Conservation (phyloP, 2,113 vertebrate genomes). For the Beaufortia kweichowensis region DNA sequence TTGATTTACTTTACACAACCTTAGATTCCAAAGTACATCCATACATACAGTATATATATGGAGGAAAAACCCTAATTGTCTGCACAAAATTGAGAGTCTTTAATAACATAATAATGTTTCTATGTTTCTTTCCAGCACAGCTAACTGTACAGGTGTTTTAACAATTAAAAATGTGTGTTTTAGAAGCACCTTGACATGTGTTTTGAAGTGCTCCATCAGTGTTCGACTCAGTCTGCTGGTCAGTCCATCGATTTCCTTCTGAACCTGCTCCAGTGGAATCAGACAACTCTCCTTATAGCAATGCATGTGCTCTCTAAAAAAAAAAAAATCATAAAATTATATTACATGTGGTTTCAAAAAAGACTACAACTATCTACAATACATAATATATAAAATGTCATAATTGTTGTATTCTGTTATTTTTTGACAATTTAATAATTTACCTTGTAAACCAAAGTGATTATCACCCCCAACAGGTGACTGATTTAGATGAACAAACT, state of each 20-base stretch:
- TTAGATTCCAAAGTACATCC: too few relatives aligned
- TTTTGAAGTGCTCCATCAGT: conserved; percentile 67
- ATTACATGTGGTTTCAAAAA: not conserved
- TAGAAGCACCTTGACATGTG: conserved; percentile 61
- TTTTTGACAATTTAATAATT: not conserved
- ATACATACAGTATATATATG: too few relatives aligned
- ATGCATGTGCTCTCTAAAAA: conserved; percentile 68
- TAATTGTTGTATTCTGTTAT: not conserved
- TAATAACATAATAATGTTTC: too few relatives aligned
- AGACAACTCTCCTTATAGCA: conserved; percentile 52
- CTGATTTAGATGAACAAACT: too few relatives aligned
- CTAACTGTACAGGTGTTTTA: not conserved
- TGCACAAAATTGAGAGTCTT: too few relatives aligned
- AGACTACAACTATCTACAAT: not conserved
- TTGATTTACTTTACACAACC: too few relatives aligned
- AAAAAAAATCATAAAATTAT: not conserved
- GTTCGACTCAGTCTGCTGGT: conserved; percentile 42
- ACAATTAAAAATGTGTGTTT: not conserved
- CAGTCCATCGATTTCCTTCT: conserved; percentile 56
- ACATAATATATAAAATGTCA: not conserved
- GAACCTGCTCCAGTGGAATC: conserved; percentile 51
- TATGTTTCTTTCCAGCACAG: too few relatives aligned
- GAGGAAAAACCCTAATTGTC: too few relatives aligned
- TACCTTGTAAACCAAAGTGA: too few relatives aligned
- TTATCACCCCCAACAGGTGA: too few relatives aligned